A percentile compares a stretch with the other conserved stretches of the same genome.
Conservation (phyloP, 1,140 invertebrate species). For the Drosophila tristis region DNA sequence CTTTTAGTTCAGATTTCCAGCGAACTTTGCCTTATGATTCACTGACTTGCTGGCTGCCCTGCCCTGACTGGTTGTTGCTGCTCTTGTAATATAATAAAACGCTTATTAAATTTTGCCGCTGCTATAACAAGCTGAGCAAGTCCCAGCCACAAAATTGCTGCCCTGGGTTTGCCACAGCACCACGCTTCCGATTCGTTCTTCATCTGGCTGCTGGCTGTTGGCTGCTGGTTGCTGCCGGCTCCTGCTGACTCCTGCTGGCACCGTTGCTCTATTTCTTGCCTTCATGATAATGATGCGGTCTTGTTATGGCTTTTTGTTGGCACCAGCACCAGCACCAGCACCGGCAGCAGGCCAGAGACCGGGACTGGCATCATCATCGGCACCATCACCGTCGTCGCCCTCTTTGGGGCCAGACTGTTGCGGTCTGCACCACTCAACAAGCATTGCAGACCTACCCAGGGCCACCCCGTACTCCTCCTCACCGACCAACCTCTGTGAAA, state of each 20-base stretch:
- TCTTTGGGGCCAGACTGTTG: slow-evolving; percentile 19
- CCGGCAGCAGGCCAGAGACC: background rate
- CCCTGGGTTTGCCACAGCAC: slow-evolving; percentile 55
- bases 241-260: slow-evolving; percentile 7
- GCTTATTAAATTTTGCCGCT: slow-evolving; percentile 69
- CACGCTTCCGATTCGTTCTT: slow-evolving; percentile 55
- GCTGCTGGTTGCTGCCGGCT: background rate
- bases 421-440: slow-evolving; percentile 60
- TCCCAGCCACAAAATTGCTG: slow-evolving; percentile 68
- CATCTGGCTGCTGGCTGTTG: slow-evolving; percentile 8
- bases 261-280: slow-evolving; percentile 60
- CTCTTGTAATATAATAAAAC: slow-evolving; percentile 71
- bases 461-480: no score
- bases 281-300: slow-evolving; percentile 73
- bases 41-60: slow-evolving; percentile 3
- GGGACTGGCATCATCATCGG: slow-evolving; percentile 42
- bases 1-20: slow-evolving; percentile 11
- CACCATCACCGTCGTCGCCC: slow-evolving; percentile 30
- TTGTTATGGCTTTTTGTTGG: slow-evolving; percentile 70
- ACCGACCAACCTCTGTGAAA: slow-evolving; percentile 33
- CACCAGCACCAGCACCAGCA: slow-evolving; percentile 38
- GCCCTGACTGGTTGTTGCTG: slow-evolving; percentile 30
- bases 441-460: slow-evolving; percentile 25
- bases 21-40: slow-evolving; percentile 41
- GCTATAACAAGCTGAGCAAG: slow-evolving; percentile 62